Base-by-base conservation (phyloP, 1,140 invertebrate species). In the Gonatopus flavifemur region DNA sequence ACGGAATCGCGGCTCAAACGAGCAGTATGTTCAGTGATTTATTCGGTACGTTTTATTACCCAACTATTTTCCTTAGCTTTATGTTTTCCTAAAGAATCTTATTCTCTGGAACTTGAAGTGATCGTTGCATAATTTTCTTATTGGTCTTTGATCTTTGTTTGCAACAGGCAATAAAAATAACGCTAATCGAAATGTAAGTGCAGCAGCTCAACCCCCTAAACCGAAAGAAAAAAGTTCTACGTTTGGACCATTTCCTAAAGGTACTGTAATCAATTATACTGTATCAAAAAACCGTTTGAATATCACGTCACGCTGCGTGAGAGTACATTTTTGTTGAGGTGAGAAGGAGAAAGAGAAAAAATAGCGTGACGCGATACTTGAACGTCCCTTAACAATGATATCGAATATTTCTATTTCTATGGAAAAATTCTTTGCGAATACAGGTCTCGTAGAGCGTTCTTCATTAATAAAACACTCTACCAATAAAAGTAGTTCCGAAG, bases 21-120 rank as follows among this genome's bases (percentile, higher is more conserved):
- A 88, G 90, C 4, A 93, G 86, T 63, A 92, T 95, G 86, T 93
- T 96, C 64, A 93, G 89, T 49, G 93, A 92, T 70, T 83, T 95
- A 57, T 95, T 96, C 70, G 88, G 90, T 75, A 72, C 0, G 37
- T 40, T 7, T n/a, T n/a, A n/a, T n/a, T n/a, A n/a, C n/a, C n/a
- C 5, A 3, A 3, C 9, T 3, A 6, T 12, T 41, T 47, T 25
- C n/a, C n/a, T n/a, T 12, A 28, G 6, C 25, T 28, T 6, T 7
- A 7, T 28, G 25, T 28, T 28, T 7, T 28, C 25, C 6, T 28
- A 28, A 7, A 28, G 25, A 28, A 28, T 28, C 25, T 33, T 33
- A n/a, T n/a, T n/a, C n/a, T n/a, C n/a, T n/a, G n/a, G n/a, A n/a
- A n/a, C n/a, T n/a, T n/a, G n/a, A n/a, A n/a, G n/a, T n/a, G n/a